Evolutionary conservation across 2,888 invertebrate genomes (phyloP).

Genomic region (Pemphredon lugubris): DNA sequence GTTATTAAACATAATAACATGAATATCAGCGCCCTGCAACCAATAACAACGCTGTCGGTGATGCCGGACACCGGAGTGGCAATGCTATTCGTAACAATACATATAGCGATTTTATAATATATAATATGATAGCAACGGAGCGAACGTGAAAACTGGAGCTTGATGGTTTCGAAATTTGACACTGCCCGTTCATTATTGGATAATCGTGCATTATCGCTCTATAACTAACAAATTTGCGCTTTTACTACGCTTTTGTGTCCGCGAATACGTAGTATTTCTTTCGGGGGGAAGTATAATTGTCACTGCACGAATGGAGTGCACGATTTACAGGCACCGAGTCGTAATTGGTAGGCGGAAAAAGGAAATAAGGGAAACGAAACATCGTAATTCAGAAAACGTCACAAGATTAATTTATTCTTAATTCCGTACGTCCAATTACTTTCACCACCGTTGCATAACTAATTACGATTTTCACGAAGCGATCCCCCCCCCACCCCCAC

Average conservation of each 20-base stretch:
- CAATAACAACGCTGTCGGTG: too few relatives aligned
- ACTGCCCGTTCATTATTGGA: constrained; percentile 1
- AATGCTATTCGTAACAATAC: too few relatives aligned
- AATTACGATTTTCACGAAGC: constrained; percentile 36
- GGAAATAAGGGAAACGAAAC: constrained; percentile 37
- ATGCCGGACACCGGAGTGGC: too few relatives aligned
- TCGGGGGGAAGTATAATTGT: constrained; percentile 49
- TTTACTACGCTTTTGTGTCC: constrained; percentile 50
- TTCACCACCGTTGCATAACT: constrained; percentile 47
- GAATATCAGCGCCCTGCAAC: too few relatives aligned
- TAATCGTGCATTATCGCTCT: constrained; percentile 46
- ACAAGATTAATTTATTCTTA: constrained; percentile 51
- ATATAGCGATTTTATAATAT: too few relatives aligned
- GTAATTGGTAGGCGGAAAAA: constrained; percentile 44
- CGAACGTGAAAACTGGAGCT: too few relatives aligned
- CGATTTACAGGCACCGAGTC: constrained; percentile 49
- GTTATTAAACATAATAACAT: too few relatives aligned
- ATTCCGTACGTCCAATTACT: constrained; percentile 50
- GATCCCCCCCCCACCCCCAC: constrained; percentile 8
- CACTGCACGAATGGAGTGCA: constrained; percentile 43
- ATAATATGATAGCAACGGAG: too few relatives aligned
- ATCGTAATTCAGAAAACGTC: constrained; percentile 46
- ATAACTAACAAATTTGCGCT: constrained; percentile 47
- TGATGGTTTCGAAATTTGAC: too few relatives aligned
- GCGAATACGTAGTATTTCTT: constrained; percentile 42